A percentile compares a stretch with the other conserved stretches of the same genome.
Conservation (phyloP, 2,113 vertebrate species). For the Phaetusa simplex region DNA sequence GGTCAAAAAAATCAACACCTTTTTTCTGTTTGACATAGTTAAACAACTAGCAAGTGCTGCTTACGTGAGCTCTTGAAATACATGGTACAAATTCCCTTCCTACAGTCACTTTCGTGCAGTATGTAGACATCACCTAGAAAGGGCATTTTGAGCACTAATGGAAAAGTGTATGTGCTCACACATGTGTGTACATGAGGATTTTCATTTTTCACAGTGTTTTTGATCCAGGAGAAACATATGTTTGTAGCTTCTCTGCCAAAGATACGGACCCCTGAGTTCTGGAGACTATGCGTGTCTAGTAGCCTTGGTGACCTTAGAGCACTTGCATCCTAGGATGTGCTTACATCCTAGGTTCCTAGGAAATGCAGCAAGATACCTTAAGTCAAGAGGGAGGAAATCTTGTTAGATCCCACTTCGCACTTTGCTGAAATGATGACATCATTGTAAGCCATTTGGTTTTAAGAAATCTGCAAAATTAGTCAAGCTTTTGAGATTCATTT, state of each 20-base stretch:
- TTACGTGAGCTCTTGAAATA: neutral
- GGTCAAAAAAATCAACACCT: neutral
- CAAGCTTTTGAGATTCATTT: neutral
- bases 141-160: neutral
- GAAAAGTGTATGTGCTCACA: neutral
- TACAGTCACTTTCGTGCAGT: neutral
- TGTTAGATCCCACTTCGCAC: neutral
- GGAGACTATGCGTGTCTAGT: neutral
- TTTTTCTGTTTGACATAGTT: neutral
- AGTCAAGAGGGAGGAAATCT: neutral
- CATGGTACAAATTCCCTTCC: neutral
- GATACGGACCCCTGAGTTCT: neutral
- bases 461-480: neutral
- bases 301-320: neutral
- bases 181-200: neutral
- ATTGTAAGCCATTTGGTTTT: neutral
- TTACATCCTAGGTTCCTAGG: neutral
- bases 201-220: neutral
- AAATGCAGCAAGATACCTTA: neutral
- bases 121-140: neutral
- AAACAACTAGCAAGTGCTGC: neutral
- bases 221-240: neutral
- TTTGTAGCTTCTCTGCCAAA: neutral
- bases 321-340: neutral
- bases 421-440: neutral